Evolutionary conservation across 1,140 invertebrate genomes (phyloP), one percentile per base, ranked within the genome.

Genomic region (Melipona quadrifasciata): DNA sequence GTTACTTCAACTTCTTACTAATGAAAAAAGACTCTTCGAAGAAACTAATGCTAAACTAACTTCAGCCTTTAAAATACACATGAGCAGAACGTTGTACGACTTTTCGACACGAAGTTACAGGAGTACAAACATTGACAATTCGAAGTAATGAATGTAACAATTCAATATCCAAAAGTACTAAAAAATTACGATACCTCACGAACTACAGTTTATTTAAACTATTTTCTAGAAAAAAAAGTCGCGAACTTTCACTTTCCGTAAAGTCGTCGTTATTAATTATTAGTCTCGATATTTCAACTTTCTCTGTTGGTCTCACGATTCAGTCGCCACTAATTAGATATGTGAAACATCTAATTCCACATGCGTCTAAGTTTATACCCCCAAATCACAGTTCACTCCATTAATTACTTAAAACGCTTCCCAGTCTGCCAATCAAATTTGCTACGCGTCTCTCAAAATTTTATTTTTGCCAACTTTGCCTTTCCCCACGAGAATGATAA

Each of bases 211-310:
- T 65, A 65, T 68, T 68, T 47, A 47, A 39, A 47, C 68, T 21
- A 24, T 21, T 24, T 70, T 4, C 34, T 70, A 47, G 11, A 51
- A 27, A 72, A 14, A 72, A 24, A 53, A 27, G 47, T 51, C 24
- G 34, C 70, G 11, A 53, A 72, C 70, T 72, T 72, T 72, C 70
- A 17, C 70, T 19, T 19, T 72, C 39, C 24, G 2, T 51, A 17
- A 19, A n/a, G 27, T 51, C 24, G 17, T 16, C 11, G 70, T 72
- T 72, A 72, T 72, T 72, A 74, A 74, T 74, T 74, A 57, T 57
- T 8, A n/a, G 3, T 14, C 19, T 21, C 53, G 53, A 57, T 74
- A 24, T 21, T 10, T 2, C 39, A 27, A 53, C 70, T 72, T 72
- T 72, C 70, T 51, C 70, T 27, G 19, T 16, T 12, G 5, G 47